A percentile compares a stretch with the other conserved stretches of the same genome.
phyloP scores from a whole-genome alignment of 2,888 invertebrate species.

The Mechanitis mazaeus region DNA sequence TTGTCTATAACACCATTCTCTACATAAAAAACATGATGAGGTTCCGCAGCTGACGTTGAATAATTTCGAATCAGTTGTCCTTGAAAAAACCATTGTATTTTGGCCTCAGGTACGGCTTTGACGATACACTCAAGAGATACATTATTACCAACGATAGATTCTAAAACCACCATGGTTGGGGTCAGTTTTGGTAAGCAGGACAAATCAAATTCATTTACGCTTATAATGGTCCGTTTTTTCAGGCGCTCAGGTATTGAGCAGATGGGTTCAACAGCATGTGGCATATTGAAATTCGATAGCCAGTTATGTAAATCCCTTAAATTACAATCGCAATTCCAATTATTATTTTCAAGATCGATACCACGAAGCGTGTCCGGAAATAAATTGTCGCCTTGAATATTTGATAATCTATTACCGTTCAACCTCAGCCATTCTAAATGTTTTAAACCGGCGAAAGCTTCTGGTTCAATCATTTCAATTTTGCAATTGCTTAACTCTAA shows the following conservation, averaged over 20 bases:
- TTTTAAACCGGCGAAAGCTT: slow-evolving; percentile 87
- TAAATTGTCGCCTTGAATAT: slow-evolving; percentile 82
- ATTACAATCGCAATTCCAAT: slow-evolving; percentile 92
- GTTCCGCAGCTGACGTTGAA: slow-evolving; percentile 79
- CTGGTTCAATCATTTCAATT: slow-evolving; percentile 84
- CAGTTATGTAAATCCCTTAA: slow-evolving; percentile 86
- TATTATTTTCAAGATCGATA: slow-evolving; percentile 89
- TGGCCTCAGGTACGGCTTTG: slow-evolving; percentile 87
- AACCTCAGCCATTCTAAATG: slow-evolving; percentile 90
- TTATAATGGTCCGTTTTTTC: slow-evolving; percentile 80
- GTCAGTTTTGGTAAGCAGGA: slow-evolving; percentile 89
- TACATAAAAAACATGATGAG: slow-evolving; percentile 82
- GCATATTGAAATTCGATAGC: slow-evolving; percentile 85
- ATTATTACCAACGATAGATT: slow-evolving; percentile 88
- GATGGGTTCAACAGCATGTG: slow-evolving; percentile 86
- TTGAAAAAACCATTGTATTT: slow-evolving; percentile 89
- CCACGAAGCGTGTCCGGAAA: slow-evolving; percentile 87
- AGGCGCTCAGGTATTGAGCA: slow-evolving; percentile 84
- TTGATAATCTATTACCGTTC: slow-evolving; percentile 87
- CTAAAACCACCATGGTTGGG: slow-evolving; percentile 84
- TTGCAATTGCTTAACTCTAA: slow-evolving; percentile 89
- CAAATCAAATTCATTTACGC: slow-evolving; percentile 81
- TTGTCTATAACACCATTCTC: slow-evolving; percentile 85
- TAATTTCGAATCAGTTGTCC: slow-evolving; percentile 88
- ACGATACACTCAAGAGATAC: slow-evolving; percentile 88